Percentiles rank a stretch among this genome's conserved stretches.
phyloP scores from a whole-genome alignment of 2,888 invertebrate species.

The Stegophylla sp. region DNA sequence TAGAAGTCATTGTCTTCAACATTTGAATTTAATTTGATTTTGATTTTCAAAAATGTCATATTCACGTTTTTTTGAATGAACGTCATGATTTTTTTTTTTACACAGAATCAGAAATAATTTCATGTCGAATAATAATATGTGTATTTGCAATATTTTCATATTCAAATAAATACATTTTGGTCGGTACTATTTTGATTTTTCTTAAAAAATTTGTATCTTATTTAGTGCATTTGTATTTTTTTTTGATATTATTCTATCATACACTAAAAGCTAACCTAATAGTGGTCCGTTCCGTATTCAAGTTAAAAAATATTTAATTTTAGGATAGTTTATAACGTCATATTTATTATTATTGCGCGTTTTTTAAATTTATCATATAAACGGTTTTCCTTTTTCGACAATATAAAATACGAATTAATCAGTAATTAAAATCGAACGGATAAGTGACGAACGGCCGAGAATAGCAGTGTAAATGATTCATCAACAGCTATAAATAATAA shows the following conservation, averaged over 20 bases:
- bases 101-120: not conserved
- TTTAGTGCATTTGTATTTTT: too few species aligned
- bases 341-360: too few species aligned
- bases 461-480: slow-evolving; percentile 11
- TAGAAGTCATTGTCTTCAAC: not conserved
- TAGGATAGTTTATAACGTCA: too few species aligned
- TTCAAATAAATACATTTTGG: too few species aligned
- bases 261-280: too few species aligned
- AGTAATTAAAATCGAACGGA: not conserved
- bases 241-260: too few species aligned
- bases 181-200: too few species aligned
- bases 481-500: not conserved
- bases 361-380: not conserved
- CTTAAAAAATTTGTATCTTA: too few species aligned
- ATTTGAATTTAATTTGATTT: not conserved
- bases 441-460: not conserved
- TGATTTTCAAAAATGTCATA: not conserved
- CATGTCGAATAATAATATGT: too few species aligned
- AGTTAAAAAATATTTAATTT: too few species aligned
- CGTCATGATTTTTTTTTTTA: not conserved
- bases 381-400: not conserved
- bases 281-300: too few species aligned
- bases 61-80: not conserved
- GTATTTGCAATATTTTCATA: too few species aligned
- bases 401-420: not conserved